Base-by-base conservation (phyloP, 1,140 invertebrate genomes). In the Zaprionus davidi region DNA sequence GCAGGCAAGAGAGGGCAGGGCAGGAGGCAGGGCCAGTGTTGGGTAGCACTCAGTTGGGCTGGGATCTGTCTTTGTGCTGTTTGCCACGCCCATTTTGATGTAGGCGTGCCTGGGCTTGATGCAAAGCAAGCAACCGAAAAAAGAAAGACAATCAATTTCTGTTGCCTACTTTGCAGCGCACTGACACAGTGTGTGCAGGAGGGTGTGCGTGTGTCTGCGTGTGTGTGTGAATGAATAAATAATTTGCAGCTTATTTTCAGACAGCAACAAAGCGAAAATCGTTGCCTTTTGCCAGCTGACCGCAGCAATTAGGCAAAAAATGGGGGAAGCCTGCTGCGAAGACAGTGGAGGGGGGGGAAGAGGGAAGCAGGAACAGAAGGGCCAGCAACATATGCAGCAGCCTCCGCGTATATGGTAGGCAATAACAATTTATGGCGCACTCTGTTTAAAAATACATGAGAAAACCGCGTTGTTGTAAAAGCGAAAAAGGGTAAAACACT, bases 171-270 rank as follows among this genome's bases (percentile, higher is more conserved):
- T 62, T 69, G 41, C 28, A 41, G 69, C 49, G 60, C 49, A 15
- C 49, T 41, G 34, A 20, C 13, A 49, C 4, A 31, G 36, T 44
- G 24, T 56, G 24, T 28, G 11, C 12, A 24, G 4, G 13, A 51
- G 22, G 22, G 22, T 12, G n/a, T 69, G 7, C 38, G 36, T 36
- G 66, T 41, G 38, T 24, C n/a, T 20, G 66, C 13, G 44, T 5
- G 22, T 51, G 11, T 57, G 28, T 36, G 24, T 75, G 49, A 64
- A 82, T 87, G 74, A 79, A 86, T 86, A 79, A 82, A 87, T 77
- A 86, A 82, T 77, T 68, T 68, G 57, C n/a, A 65, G 69, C 41
- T 71, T 76, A 64, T 76, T 65, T 63, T 17, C 28, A 28, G 38
- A 34, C 60, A 24, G 12, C 12, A 20, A 70, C n/a, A 53, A 28